Evolutionary conservation across 1,140 invertebrate species (phyloP), one percentile per base, ranked within the genome.

Genomic region (Platorchestia sp.): DNA sequence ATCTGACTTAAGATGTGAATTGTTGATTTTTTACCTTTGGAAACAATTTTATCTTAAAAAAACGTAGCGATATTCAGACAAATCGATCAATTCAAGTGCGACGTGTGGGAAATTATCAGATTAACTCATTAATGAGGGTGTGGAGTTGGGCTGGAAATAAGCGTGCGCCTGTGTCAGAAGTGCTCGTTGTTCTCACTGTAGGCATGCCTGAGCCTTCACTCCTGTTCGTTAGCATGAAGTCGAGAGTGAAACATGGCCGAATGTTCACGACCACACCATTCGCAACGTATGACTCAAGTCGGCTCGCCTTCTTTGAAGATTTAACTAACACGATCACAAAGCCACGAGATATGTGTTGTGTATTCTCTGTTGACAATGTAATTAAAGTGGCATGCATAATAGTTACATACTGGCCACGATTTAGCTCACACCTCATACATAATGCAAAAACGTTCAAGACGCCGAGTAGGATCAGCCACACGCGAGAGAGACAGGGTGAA

Each of bases 361-460:
- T 93, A 93, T 93, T 93, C 91, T 47, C 91, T 93, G 91, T 93
- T 93, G 91, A 93, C 91, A 93, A 93, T 93, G 91, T 93, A 93
- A 93, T 93, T 93, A 93, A 93, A 93, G 91, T 93, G 91, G 91
- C 91, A 93, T 93, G 91, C 91, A 93, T 93, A 93, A 93, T 93
- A 93, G 91, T 93, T 93, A 93, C 91, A 93, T 47, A 93, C 43
- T 44, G 36, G 91, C 91, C 91, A 93, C 91, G 91, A 93, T 93
- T 93, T 44, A 47, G 91, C 91, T 93, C 91, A 93, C 91, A 93
- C 91, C 91, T 93, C 91, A 93, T 93, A 93, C 91, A 93, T 93
- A 93, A 93, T 93, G 91, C 91, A 93, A 93, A 40, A 45, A 93
- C 40, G 43, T 40, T 47, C 44, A 45, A 45, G 91, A 93, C 45